These are phyloP conservation scores for Desmodus rotundus DNA, from an alignment of 2,113 vertebrate species.

Conservation along the genomic window DNA sequence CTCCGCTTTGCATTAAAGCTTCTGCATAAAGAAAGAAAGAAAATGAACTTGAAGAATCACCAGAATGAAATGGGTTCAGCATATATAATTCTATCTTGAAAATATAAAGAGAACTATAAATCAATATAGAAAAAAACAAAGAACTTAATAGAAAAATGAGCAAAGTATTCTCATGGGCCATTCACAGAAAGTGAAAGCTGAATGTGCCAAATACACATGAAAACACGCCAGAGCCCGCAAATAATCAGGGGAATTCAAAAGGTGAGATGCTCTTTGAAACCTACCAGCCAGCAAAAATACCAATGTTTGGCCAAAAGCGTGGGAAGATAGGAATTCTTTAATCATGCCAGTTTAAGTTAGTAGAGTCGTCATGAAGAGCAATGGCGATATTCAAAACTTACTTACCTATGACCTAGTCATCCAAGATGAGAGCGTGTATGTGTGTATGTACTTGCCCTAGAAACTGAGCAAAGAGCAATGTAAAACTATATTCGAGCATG, in stretches of 20 bases:
- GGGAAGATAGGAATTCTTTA: not conserved
- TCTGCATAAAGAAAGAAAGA: not conserved
- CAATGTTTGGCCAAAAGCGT: not conserved
- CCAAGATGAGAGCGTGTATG: not conserved
- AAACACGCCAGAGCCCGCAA: not conserved
- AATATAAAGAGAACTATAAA: not conserved
- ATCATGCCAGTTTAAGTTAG: not conserved
- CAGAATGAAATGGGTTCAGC: not conserved
- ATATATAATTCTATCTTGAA: not conserved
- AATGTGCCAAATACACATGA: not conserved
- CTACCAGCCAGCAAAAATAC: not conserved
- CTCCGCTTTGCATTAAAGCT: not conserved
- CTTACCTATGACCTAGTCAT: too few relatives aligned
- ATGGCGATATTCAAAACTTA: not conserved
- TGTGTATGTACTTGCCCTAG: not conserved
- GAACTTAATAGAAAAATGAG: not conserved
- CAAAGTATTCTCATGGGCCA: not conserved
- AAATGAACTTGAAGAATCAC: not conserved
- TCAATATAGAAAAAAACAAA: not conserved
- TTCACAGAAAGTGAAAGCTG: not conserved
- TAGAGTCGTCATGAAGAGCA: not conserved
- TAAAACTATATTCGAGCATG: rapidly evolving
- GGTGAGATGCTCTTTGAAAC: not conserved
- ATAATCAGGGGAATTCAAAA: not conserved
- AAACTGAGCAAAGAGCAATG: not conserved